phyloP scores from a whole-genome alignment of 2,113 vertebrate genomes.

The Neodontobutis hainanensis region DNA sequence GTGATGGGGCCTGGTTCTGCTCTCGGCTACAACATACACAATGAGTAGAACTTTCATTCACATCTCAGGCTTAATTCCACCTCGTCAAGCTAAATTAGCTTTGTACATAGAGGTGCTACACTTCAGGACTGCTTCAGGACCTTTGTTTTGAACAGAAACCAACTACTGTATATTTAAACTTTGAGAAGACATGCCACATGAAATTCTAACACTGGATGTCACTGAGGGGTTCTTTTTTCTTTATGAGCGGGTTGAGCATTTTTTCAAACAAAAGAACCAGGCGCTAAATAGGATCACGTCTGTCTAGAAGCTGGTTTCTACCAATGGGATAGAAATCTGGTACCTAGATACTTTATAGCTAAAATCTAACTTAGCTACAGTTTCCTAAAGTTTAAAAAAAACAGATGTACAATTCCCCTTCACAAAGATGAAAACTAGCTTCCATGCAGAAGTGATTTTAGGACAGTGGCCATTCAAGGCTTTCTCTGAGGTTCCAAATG shows the following conservation, averaged over 20 bases:
- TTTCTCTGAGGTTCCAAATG: slow-evolving; percentile 35
- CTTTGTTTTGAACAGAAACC: slow-evolving; percentile 34
- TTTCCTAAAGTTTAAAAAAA: no score
- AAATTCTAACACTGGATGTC: slow-evolving; percentile 14
- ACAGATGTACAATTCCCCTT: no score
- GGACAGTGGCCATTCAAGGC: slow-evolving; percentile 25
- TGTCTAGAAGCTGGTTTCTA: no score
- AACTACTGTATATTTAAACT: slow-evolving; percentile 41
- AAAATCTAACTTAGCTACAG: no score
- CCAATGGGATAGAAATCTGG: no score
- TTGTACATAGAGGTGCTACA: slow-evolving; percentile 35
- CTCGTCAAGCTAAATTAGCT: slow-evolving; percentile 54
- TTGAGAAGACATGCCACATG: slow-evolving; percentile 3
- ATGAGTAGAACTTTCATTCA: slow-evolving; percentile 45
- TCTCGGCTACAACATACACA: slow-evolving; percentile 34
- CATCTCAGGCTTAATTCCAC: slow-evolving; percentile 45
- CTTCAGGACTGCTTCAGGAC: slow-evolving; percentile 24
- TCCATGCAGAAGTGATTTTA: not conserved
- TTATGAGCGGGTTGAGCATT: not conserved
- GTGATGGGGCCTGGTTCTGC: slow-evolving; percentile 39
- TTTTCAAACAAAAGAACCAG: no score
- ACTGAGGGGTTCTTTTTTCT: slow-evolving; percentile 11
- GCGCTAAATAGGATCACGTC: no score
- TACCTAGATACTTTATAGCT: no score
- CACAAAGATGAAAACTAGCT: no score